These are phyloP conservation scores for Chalcosyrphus nemorum DNA, from an alignment of 2,888 invertebrate species.

Conservation along the genomic window DNA sequence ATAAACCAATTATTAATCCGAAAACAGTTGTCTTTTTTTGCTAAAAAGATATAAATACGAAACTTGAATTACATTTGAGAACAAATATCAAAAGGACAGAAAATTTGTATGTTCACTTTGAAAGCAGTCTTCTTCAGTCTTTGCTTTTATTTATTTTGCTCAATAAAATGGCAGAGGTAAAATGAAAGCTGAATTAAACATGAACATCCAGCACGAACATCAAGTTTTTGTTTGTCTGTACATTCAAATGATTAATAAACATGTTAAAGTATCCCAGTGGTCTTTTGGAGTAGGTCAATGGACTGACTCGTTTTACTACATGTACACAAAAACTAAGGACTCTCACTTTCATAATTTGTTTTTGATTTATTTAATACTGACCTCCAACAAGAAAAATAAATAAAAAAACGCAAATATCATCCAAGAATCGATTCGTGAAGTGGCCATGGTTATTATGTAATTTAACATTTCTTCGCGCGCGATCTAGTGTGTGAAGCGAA, in stretches of 20 bases:
- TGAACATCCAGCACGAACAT: neutral
- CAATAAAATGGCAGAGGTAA: neutral
- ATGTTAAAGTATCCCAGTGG: neutral
- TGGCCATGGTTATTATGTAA: neutral
- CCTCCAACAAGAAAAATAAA: neutral
- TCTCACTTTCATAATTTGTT: neutral
- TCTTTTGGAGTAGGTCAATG: slow-evolving; percentile 11
- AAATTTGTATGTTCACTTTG: neutral
- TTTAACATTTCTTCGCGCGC: neutral
- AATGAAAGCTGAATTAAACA: neutral
- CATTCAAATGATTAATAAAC: slow-evolving; percentile 2
- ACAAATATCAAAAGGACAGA: neutral
- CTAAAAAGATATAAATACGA: neutral
- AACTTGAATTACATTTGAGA: neutral
- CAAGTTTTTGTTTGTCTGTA: neutral
- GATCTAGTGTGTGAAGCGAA: neutral
- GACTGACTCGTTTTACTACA: neutral
- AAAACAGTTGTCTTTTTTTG: neutral
- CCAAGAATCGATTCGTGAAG: neutral
- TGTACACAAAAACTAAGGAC: neutral
- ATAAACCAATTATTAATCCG: neutral
- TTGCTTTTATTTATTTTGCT: neutral
- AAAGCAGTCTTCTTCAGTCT: neutral
- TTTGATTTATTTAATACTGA: slow-evolving; percentile 5
- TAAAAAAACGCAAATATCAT: neutral